Conservation (phyloP, 1,140 invertebrate genomes). For the Ptiloglossa arizonensis region DNA sequence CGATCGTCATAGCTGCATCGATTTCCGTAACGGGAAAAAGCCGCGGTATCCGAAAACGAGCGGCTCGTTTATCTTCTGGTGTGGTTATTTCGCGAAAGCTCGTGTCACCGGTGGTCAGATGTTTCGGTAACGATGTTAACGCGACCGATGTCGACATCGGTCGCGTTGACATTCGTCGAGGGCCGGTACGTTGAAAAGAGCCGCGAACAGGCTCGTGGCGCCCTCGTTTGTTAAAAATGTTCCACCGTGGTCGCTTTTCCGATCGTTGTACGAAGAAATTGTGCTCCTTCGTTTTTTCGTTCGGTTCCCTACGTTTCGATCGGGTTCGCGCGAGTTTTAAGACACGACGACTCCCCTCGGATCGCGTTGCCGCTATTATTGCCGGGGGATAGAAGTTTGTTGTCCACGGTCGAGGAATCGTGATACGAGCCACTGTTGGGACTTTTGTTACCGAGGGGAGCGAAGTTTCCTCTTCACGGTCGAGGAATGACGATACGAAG, state of each 20-base stretch:
- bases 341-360: too few species aligned
- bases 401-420: too few species aligned
- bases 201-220: constrained; percentile 29
- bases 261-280: constrained; percentile 44
- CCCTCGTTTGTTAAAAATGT: constrained; percentile 51
- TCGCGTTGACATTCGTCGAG: constrained; percentile 40
- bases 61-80: constrained; percentile 19
- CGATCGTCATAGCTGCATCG: too few species aligned
- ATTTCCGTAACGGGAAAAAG: too few species aligned
- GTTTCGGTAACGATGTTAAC: constrained; percentile 21
- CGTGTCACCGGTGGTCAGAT: constrained; percentile 22
- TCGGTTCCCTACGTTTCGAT: background rate
- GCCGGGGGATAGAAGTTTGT: too few species aligned
- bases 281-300: background rate
- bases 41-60: background rate
- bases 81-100: constrained; percentile 28
- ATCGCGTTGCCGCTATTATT: too few species aligned
- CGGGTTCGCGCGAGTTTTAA: background rate
- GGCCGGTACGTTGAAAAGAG: constrained; percentile 49
- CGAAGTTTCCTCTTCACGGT: too few species aligned
- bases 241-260: constrained; percentile 31
- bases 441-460: too few species aligned
- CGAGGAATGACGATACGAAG: too few species aligned
- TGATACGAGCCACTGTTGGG: too few species aligned
- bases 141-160: constrained; percentile 38